Conservation (phyloP, 37 sponge, comb jelly and placozoan species). For the Tethya wilhelma region DNA sequence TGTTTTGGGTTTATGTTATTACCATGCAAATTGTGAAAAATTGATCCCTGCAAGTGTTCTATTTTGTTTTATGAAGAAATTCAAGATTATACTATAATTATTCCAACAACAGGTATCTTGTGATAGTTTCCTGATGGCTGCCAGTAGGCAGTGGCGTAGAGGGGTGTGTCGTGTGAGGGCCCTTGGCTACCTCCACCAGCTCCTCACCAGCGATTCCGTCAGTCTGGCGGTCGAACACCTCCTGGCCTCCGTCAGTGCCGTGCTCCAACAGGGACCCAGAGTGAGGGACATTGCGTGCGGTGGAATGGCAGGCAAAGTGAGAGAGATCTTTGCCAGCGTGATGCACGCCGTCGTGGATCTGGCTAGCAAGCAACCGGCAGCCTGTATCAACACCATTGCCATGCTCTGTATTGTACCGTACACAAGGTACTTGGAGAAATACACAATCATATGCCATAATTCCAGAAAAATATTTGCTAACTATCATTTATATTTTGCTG, state of each 20-base stretch:
- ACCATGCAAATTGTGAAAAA: no score
- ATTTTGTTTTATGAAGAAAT: no score
- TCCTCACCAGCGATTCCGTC: conserved; percentile 57
- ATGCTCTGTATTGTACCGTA: conserved; percentile 84
- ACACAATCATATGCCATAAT: no score
- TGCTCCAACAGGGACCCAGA: conserved; percentile 58
- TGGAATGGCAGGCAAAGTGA: conserved; percentile 63
- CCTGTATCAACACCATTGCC: conserved; percentile 87
- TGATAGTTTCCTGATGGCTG: conserved; percentile 79
- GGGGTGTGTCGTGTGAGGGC: conserved; percentile 74
- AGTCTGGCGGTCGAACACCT: conserved; percentile 68
- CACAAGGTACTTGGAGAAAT: conserved; percentile 51
- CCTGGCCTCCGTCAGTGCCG: conserved; percentile 59
- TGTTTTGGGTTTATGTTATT: no score
- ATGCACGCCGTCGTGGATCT: conserved; percentile 78
- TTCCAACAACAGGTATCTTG: conserved; percentile 77
- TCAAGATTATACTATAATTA: no score
- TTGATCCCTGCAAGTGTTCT: no score
- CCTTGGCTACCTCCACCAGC: conserved; percentile 78
- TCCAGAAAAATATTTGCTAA: background rate
- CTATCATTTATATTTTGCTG: background rate
- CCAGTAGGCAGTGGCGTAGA: conserved; percentile 67
- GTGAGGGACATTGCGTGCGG: conserved; percentile 61
- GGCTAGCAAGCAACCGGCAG: conserved; percentile 73
- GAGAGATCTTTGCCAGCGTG: conserved; percentile 74